Conservation (phyloP, 2,888 invertebrate genomes). For the Euzetes globulus region DNA sequence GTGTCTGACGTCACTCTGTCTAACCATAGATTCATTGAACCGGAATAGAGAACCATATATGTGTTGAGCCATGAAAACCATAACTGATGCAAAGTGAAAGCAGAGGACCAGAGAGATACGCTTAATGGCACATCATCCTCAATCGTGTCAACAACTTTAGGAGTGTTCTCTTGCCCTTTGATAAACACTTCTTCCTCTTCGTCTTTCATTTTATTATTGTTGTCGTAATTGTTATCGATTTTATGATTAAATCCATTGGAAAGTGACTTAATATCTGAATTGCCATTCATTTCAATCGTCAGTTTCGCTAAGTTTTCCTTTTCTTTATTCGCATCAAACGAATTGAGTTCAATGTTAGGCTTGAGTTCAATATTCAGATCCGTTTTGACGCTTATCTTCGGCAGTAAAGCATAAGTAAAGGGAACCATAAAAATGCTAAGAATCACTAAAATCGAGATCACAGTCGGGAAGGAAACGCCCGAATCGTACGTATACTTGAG, state of each 20-base stretch:
- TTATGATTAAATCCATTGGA: not conserved
- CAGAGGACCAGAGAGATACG: constrained; percentile 37
- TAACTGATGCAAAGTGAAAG: constrained; percentile 40
- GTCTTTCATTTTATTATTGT: not conserved
- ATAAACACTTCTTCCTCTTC: constrained; percentile 10
- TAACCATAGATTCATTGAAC: constrained; percentile 41
- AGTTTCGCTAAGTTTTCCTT: constrained; percentile 18
- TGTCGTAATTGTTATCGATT: not conserved
- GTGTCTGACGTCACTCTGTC: constrained; percentile 37
- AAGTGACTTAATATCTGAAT: not conserved
- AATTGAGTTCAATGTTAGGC: constrained; percentile 10
- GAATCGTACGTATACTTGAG: constrained; percentile 41
- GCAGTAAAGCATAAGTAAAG: constrained; percentile 39
- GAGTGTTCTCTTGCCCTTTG: not conserved
- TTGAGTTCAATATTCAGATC: not conserved
- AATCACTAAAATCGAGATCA: constrained; percentile 37
- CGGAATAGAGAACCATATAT: constrained; percentile 42
- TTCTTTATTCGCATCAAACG: not conserved
- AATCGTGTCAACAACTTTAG: not conserved
- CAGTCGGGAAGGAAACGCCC: constrained; percentile 39
- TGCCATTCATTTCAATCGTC: not conserved
- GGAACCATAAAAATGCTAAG: constrained; percentile 40
- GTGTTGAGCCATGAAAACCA: constrained; percentile 42
- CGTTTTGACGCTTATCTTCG: constrained; percentile 31
- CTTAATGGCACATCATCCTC: constrained; percentile 35